A percentile compares a stretch with the other conserved stretches of the same genome.
These are phyloP conservation scores for Stigmatopora argus DNA, from an alignment of 2,113 vertebrate species.

Conservation along the genomic window DNA sequence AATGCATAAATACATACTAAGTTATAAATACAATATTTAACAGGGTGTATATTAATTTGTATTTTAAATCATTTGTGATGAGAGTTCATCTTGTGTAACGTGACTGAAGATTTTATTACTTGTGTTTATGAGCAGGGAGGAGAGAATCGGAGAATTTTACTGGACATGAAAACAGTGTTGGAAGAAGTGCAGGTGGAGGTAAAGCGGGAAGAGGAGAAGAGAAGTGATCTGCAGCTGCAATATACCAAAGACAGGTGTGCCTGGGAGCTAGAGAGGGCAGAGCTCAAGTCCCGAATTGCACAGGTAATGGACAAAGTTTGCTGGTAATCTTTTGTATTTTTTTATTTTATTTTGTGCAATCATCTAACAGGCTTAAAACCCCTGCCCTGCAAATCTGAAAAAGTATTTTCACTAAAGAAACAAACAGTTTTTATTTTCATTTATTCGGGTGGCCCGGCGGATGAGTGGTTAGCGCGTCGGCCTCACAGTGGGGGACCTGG, in stretches of 20 bases:
- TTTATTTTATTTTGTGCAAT: neutral
- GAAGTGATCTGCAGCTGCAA: conserved; percentile 66
- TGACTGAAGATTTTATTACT: neutral
- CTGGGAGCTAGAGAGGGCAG: conserved; percentile 71
- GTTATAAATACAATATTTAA: neutral
- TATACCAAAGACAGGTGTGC: conserved; percentile 67
- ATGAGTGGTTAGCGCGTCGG: no score
- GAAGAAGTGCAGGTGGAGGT: conserved; percentile 68
- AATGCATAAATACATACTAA: neutral
- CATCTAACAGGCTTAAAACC: no score
- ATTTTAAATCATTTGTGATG: neutral
- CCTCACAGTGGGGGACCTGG: no score
- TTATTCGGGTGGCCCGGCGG: no score
- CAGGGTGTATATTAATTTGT: neutral
- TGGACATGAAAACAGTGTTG: conserved; percentile 66
- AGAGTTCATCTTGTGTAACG: neutral
- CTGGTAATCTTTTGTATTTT: neutral
- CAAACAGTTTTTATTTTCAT: no score
- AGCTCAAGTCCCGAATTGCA: conserved; percentile 65
- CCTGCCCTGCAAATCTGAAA: neutral
- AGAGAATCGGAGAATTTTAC: conserved; percentile 67
- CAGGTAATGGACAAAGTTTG: conserved; percentile 52
- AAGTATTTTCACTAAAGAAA: neutral
- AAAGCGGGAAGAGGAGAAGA: conserved; percentile 68
- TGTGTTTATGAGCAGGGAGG: conserved; percentile 54